A percentile compares a stretch with the other conserved stretches of the same genome.
phyloP scores from a whole-genome alignment of 1,140 invertebrate genomes.

The Pygmarrhopalites habei region DNA sequence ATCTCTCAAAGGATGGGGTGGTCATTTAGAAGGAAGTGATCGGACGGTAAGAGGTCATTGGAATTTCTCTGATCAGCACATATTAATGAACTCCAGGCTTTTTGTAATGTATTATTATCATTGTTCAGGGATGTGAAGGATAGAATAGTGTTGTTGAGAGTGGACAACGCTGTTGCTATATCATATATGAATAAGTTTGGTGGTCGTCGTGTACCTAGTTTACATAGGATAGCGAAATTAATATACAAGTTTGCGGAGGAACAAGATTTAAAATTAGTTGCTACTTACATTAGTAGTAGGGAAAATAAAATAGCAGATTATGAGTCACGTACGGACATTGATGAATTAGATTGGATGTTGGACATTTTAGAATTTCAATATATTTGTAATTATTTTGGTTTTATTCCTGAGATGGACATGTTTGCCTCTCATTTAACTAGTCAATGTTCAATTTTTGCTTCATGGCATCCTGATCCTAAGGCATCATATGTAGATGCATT shows the following conservation, averaged over 20 bases:
- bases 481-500: not conserved
- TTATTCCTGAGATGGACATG: not conserved
- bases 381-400: not conserved
- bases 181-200: conserved; percentile 21
- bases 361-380: not conserved
- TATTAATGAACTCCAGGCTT: conserved; percentile 4
- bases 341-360: not conserved
- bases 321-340: not conserved
- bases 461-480: not conserved
- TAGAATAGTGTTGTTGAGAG: not conserved
- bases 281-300: not conserved
- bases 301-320: not conserved
- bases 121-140: not conserved
- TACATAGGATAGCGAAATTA: not conserved
- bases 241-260: too few relatives aligned
- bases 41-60: not conserved
- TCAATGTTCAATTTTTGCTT: not conserved
- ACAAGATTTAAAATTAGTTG: not conserved
- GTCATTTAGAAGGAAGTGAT: not conserved
- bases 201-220: not conserved
- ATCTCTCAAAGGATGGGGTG: conserved; percentile 12
- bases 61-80: not conserved
- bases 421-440: not conserved
- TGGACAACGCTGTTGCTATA: conserved; percentile 16
- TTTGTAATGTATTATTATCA: not conserved